Evolutionary conservation across 2,888 invertebrate species (phyloP).

Genomic region (Odontocerum albicorne): DNA sequence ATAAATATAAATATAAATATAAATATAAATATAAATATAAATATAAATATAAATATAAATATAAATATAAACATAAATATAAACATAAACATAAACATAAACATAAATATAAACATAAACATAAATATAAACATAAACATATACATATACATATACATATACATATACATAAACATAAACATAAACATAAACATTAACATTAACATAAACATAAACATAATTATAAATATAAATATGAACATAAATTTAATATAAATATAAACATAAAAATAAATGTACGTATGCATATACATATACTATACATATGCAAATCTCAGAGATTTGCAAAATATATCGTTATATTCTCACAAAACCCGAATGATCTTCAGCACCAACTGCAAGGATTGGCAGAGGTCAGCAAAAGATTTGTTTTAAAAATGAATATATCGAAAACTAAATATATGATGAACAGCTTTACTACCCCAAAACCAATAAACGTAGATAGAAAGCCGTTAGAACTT

Average conservation of each 20-base stretch:
- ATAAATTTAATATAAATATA: neutral
- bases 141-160: neutral
- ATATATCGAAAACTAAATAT: too few relatives aligned
- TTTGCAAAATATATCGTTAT: too few relatives aligned
- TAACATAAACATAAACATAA: neutral
- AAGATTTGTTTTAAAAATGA: too few relatives aligned
- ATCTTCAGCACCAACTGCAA: too few relatives aligned
- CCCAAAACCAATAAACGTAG: too few relatives aligned
- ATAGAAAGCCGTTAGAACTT: too few relatives aligned
- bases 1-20: constrained; percentile 3
- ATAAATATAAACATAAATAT: constrained; percentile 5
- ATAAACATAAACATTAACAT: neutral
- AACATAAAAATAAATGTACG: neutral
- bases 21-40: constrained; percentile 2
- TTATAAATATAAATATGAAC: neutral
- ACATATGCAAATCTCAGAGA: too few relatives aligned
- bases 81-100: neutral
- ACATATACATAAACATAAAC: neutral
- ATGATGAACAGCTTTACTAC: too few relatives aligned
- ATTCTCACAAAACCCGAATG: too few relatives aligned
- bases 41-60: constrained; percentile 3
- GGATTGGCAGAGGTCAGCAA: too few relatives aligned
- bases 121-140: neutral
- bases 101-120: neutral
- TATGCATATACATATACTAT: constrained; percentile 5